Conservation (phyloP, 2,888 invertebrate genomes). For the Frankliniella intonsa region DNA sequence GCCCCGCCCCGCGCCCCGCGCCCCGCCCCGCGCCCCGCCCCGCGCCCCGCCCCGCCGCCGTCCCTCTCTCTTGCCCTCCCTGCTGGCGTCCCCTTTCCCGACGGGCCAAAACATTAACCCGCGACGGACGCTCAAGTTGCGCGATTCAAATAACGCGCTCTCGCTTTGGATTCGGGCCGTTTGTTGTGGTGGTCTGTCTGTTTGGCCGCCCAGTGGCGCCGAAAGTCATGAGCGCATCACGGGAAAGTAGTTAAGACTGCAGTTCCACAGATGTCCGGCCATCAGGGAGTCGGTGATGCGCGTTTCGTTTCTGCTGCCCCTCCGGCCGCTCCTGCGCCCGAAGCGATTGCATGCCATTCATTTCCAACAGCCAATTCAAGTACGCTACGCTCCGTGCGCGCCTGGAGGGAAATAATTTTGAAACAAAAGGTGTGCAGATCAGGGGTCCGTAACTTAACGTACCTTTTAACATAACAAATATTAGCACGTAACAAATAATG, state of each 20-base stretch:
- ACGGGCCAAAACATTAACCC: too few relatives aligned
- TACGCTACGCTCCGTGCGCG: not conserved
- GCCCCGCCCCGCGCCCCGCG: not conserved
- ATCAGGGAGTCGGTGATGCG: not conserved
- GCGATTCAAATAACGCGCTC: too few relatives aligned
- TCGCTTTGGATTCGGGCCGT: not conserved
- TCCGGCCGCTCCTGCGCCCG: not conserved
- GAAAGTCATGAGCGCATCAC: not conserved
- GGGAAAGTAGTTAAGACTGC: slow-evolving; percentile 20
- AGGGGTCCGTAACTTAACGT: too few relatives aligned
- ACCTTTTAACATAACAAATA: too few relatives aligned
- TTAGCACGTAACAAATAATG: too few relatives aligned
- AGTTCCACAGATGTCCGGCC: not conserved
- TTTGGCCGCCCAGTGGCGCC: not conserved
- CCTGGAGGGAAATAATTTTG: not conserved
- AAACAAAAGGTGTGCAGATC: not conserved
- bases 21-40: not conserved
- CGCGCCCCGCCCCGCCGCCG: not conserved
- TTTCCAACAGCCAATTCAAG: not conserved
- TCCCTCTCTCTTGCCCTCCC: not conserved
- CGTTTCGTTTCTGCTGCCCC: not conserved
- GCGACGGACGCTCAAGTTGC: too few relatives aligned
- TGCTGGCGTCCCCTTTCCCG: not conserved
- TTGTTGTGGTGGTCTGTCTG: not conserved
- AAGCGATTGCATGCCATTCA: not conserved